Evolutionary conservation across 2,797 vertebrate genomes (phyloP), one percentile per base, ranked within the genome.

Genomic region (Mionectes olivaceus): DNA sequence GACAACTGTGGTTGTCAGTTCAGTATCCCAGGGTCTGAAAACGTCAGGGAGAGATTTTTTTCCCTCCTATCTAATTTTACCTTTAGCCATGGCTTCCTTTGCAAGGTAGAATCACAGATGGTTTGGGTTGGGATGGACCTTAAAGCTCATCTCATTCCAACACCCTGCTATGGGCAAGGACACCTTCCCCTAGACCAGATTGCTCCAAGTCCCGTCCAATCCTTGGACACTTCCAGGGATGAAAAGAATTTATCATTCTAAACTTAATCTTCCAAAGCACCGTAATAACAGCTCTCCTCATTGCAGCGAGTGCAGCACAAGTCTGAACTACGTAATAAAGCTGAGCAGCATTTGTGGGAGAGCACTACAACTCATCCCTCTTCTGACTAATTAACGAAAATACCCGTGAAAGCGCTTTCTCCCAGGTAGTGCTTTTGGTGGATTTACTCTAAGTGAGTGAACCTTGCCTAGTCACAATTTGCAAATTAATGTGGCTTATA

Each of bases 401-500:
- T 5, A 78, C 3, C 9, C n/a, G 5, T 11, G 47, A 67, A 85
- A 41, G n/a, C 0, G 7, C 77, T 43, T 74, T n/a, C 90, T 92
- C 64, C 8, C 71, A 43, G 63, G 89, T 43, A 63, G 41, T 8
- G 14, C 73, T 22, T 67, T 44, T 5, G 46, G 68, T 18, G 69
- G 81, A 73, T 81, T 88, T 91, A 15, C 83, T 87, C 47, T 18
- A 11, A 18, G 60, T 56, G 64, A 87, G 70, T 12, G 67, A 92
- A 41, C 69, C 56, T 69, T 33, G 59, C 73, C 61, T 68, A 53
- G 9, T 79, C 85, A 56, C 84, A 92, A 64, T 75, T 83, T 95
- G 73, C 84, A 91, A 89, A 94, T 82, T 95, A 89, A 91, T 32
- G 87, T 76, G 79, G 92, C 55, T 96, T 82, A 59, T 18, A 60